phyloP scores from a whole-genome alignment of 2,888 invertebrate species.

The Caenorhabditis sinica region DNA sequence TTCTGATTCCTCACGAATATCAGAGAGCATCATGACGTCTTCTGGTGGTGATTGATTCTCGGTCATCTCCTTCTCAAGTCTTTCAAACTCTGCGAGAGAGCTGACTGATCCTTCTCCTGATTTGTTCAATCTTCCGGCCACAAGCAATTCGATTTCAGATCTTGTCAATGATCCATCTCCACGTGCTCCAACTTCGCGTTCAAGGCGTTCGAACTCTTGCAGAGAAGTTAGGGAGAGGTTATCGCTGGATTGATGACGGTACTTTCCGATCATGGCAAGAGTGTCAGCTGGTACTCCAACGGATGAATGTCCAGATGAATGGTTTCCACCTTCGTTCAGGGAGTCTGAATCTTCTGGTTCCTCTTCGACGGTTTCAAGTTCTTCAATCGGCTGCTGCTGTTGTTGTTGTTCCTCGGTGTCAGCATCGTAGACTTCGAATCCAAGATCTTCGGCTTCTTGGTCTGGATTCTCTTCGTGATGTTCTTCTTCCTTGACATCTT shows the following conservation, averaged over 20 bases:
- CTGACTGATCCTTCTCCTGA: slow-evolving; percentile 79
- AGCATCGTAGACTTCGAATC: slow-evolving; percentile 68
- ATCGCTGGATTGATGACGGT: slow-evolving; percentile 76
- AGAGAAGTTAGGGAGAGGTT: slow-evolving; percentile 78
- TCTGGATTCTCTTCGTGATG: slow-evolving; percentile 20
- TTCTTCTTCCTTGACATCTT: slow-evolving; percentile 31
- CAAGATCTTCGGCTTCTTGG: slow-evolving; percentile 61
- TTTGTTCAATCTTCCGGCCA: slow-evolving; percentile 60
- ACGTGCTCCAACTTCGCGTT: slow-evolving; percentile 75
- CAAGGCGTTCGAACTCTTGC: slow-evolving; percentile 83
- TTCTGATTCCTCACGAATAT: slow-evolving; percentile 83
- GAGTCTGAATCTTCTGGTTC: slow-evolving; percentile 79
- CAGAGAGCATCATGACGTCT: slow-evolving; percentile 83
- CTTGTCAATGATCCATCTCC: slow-evolving; percentile 78
- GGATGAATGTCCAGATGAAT: slow-evolving; percentile 73
- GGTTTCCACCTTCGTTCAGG: slow-evolving; percentile 68
- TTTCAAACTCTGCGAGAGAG: slow-evolving; percentile 82
- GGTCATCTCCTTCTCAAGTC: slow-evolving; percentile 80
- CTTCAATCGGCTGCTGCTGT: slow-evolving; percentile 50
- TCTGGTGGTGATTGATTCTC: slow-evolving; percentile 71
- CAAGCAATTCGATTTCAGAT: slow-evolving; percentile 78
- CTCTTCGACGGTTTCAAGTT: slow-evolving; percentile 79
- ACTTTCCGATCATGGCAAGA: slow-evolving; percentile 70
- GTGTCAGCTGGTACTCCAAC: slow-evolving; percentile 71
- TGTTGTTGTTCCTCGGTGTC: slow-evolving; percentile 58